Evolutionary conservation across 2,888 invertebrate genomes (phyloP), one percentile per base, ranked within the genome.

Genomic region (Lasioglossum villosulum): DNA sequence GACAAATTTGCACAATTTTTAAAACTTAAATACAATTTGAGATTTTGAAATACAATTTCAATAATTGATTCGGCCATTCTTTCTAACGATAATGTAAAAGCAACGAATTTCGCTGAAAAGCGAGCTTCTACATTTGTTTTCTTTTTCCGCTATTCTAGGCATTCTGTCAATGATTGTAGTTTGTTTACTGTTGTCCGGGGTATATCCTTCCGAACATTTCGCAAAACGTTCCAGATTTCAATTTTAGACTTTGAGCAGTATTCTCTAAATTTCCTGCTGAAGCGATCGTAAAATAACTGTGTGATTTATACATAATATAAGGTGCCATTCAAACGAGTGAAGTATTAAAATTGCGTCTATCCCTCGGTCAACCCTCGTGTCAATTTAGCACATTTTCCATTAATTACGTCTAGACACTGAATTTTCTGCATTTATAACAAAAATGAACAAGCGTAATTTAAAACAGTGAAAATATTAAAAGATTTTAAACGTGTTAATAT

Each of bases 131-230:
- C 27, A 63, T 63, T 30, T 63, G 27, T 63, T 63, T 63, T 30
- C 27, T 63, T 56, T 30, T 59, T 6, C 30, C 30, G 63, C 63
- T 63, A 63, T 63, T 63, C 63, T 30, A 63, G 63, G 63, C 30
- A 30, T 63, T 63, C 63, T 63, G 30, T 63, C 63, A 63, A 63
- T 63, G n/a, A 16, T 63, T 63, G 16, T 30, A 63, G 63, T 63
- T 63, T 63, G 16, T 63, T 63, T 63, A 30, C 63, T 16, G 63
- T 30, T 63, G 63, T 30, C 30, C 63, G 63, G 30, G 30, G 16
- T 63, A 30, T 16, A 63, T 5, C 30, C 63, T 63, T 63, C 30
- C 63, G 16, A 63, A 30, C 63, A 30, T 63, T 63, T 63, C 30
- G 30, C 16, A 30, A 63, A 63, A 30, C 30, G 63, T 30, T 63